These are phyloP conservation scores for Rhodeus uyekii DNA, from an alignment of 2,797 vertebrate genomes.

Conservation along the genomic window DNA sequence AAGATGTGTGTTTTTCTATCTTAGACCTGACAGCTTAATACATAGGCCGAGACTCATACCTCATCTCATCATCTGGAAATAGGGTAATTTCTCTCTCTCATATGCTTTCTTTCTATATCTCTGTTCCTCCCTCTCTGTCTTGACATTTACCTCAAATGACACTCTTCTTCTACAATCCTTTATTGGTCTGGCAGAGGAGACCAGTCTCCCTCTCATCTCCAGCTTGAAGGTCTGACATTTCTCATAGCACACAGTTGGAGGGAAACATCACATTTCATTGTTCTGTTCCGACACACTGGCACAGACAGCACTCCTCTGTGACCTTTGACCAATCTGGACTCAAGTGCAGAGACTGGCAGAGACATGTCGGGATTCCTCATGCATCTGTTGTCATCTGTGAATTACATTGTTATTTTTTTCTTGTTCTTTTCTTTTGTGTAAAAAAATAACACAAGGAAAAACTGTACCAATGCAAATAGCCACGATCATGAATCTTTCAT, in stretches of 20 bases:
- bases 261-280: slow-evolving; percentile 37
- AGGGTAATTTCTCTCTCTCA: slow-evolving; percentile 1
- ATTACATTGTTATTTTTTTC: background rate
- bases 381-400: background rate
- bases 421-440: too few relatives aligned
- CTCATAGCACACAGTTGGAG: slow-evolving; percentile 12
- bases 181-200: slow-evolving; percentile 31
- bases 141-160: slow-evolving; percentile 42
- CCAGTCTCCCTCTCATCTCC: slow-evolving; percentile 8
- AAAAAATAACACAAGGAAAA: background rate
- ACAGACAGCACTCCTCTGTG: background rate
- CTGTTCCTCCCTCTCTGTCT: slow-evolving; percentile 9
- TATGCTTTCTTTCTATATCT: slow-evolving; percentile 22
- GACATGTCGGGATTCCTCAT: background rate
- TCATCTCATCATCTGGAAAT: slow-evolving; percentile 20
- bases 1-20: slow-evolving; percentile 4
- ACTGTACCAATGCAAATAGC: background rate
- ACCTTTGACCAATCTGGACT: slow-evolving; percentile 35
- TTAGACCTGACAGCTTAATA: slow-evolving; percentile 24
- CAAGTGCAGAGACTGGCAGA: slow-evolving; percentile 21
- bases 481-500: background rate
- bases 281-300: background rate
- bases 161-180: slow-evolving; percentile 7
- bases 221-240: slow-evolving; percentile 40
- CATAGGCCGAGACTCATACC: slow-evolving; percentile 24